Evolutionary conservation across 2,113 vertebrate species (phyloP), one percentile per base, ranked within the genome.

Genomic region (Vireo altiloquus): DNA sequence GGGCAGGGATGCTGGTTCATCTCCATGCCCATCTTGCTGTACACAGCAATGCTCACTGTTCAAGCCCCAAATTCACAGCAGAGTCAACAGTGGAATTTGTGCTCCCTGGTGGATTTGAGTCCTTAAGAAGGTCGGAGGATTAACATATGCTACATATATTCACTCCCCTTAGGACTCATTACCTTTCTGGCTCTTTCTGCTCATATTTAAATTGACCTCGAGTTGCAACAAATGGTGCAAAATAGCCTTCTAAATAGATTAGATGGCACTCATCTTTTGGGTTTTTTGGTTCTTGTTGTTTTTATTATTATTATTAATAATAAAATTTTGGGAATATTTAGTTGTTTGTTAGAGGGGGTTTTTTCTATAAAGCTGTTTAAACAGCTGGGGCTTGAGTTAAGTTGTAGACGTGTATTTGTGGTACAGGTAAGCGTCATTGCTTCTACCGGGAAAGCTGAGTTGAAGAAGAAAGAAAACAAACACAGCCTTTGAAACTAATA

Each of bases 41-140:
- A 40, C 5, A 6, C 17, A 72, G 8, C 39, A 28, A 74, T 31
- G 33, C 5, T 79, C 39, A 6, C 10, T 47, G 27, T 53, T 10
- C 8, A 76, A 72, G 21, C 21, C 31, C 9, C 1, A 0, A 61
- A 50, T 21, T 12, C 1, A 0, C 49, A 84, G 66, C 50, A 80
- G 46, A 69, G 25, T n/a, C 4, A 8, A 37, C 15, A 8, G 21
- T 71, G n/a, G 25, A 82, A 49, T 80, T 25, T 70, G 35, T 86
- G 42, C 2, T 92, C 33, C 23, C 6, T 57, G 15, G 17, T 87
- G 44, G 31, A n/a, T 77, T 17, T 60, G 31, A 87, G 64, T 35
- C n/a, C 30, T 89, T 57, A 47, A 56, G 37, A 37, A 49, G 40
- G 9, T 33, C 3, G 2, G 39, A 80, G 13, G 3, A 57, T 82